Evolutionary conservation across 2,113 vertebrate genomes (phyloP).

Genomic region (Sturnus vulgaris): DNA sequence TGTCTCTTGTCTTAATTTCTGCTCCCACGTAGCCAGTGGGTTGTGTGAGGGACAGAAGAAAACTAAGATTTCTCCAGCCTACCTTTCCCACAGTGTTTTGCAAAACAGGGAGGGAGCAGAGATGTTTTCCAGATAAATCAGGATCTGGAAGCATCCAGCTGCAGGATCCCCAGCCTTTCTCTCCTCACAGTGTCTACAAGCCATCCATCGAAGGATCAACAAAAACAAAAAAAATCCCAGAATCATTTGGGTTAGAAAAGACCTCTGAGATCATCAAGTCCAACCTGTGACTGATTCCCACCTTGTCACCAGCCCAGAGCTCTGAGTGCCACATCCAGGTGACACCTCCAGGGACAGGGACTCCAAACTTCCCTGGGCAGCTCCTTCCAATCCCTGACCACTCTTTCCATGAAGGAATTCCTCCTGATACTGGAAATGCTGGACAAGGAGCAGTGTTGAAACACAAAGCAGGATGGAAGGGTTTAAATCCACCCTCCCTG

Average conservation of each 20-base stretch:
- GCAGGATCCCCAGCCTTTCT: not conserved
- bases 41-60: not conserved
- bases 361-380: not conserved
- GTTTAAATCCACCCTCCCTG: not conserved
- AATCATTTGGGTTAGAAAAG: not conserved
- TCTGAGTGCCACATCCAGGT: not conserved
- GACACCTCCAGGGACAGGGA: not conserved
- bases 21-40: accelerated
- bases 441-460: not conserved
- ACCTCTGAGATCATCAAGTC: accelerated
- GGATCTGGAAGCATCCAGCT: not conserved
- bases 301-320: not conserved
- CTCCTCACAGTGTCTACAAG: not conserved
- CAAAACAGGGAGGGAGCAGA: not conserved
- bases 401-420: not conserved
- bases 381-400: accelerated
- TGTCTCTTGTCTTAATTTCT: not conserved
- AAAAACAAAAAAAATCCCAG: not conserved
- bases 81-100: not conserved
- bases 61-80: not conserved
- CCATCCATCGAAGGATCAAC: not conserved
- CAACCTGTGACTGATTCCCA: accelerated
- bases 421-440: not conserved
- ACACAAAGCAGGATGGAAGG: not conserved
- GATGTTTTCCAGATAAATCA: not conserved